Conservation (phyloP, 2,113 vertebrate genomes). For the Chunga burmeisteri region DNA sequence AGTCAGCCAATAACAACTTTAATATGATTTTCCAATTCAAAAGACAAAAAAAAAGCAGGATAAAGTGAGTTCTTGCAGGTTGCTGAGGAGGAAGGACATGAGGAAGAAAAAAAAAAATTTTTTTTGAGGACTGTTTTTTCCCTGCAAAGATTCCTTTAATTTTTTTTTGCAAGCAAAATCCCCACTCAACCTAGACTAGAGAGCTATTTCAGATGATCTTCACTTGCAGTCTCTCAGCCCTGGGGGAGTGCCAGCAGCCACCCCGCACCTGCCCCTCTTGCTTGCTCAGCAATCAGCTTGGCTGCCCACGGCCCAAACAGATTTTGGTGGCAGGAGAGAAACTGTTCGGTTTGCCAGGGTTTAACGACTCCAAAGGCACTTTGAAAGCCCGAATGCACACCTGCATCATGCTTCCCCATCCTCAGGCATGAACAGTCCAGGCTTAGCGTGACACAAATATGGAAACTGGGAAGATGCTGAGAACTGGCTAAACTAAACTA, state of each 20-base stretch:
- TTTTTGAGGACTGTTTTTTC: background rate
- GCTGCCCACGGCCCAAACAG: background rate
- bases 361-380: background rate
- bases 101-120: background rate
- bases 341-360: background rate
- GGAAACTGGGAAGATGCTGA: accelerated
- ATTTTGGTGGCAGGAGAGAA: background rate
- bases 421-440: background rate
- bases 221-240: background rate
- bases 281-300: background rate
- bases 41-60: background rate
- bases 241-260: background rate
- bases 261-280: background rate
- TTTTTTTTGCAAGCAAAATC: background rate
- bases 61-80: background rate
- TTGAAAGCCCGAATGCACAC: background rate
- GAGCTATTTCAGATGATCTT: background rate
- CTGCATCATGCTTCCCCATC: accelerated
- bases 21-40: background rate
- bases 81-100: background rate
- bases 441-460: accelerated
- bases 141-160: background rate
- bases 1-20: background rate
- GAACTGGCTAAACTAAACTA: background rate
- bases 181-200: background rate